Percentiles rank a stretch among this genome's conserved stretches.
Evolutionary conservation across 2,113 vertebrate genomes (phyloP).

Genomic region (Erpornis zantholeuca): DNA sequence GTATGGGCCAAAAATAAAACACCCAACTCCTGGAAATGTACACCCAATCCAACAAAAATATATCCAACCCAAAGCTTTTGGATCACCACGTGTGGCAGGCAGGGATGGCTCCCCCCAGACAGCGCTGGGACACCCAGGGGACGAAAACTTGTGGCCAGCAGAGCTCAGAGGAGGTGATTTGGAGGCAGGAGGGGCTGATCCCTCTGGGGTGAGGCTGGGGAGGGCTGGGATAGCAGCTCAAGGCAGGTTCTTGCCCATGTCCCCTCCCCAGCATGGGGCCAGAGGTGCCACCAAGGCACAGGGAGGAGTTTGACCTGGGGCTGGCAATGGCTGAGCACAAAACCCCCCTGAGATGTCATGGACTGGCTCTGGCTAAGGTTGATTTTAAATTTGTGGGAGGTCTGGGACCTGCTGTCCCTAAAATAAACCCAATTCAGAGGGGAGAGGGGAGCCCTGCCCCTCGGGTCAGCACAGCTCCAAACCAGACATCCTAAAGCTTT

Average conservation of each 20-base stretch:
- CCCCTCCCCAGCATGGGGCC: not conserved
- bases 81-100: not conserved
- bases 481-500: not conserved
- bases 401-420: fast-evolving
- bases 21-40: constrained; percentile 56
- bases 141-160: not conserved
- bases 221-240: not conserved
- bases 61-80: not conserved
- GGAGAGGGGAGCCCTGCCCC: not conserved
- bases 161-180: not conserved
- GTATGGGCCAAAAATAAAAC: not conserved
- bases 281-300: not conserved
- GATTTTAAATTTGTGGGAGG: fast-evolving
- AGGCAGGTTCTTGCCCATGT: not conserved
- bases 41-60: constrained; percentile 48
- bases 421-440: not conserved
- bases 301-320: not conserved
- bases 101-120: not conserved
- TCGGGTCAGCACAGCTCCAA: fast-evolving
- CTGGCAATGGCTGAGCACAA: not conserved
- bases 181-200: not conserved
- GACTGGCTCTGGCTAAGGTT: not conserved
- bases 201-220: not conserved
- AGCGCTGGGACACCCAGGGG: not conserved
- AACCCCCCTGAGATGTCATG: not conserved